Evolutionary conservation across 2,888 invertebrate species (phyloP), one percentile per base, ranked within the genome.

Genomic region (Tubiluchus corallicola): DNA sequence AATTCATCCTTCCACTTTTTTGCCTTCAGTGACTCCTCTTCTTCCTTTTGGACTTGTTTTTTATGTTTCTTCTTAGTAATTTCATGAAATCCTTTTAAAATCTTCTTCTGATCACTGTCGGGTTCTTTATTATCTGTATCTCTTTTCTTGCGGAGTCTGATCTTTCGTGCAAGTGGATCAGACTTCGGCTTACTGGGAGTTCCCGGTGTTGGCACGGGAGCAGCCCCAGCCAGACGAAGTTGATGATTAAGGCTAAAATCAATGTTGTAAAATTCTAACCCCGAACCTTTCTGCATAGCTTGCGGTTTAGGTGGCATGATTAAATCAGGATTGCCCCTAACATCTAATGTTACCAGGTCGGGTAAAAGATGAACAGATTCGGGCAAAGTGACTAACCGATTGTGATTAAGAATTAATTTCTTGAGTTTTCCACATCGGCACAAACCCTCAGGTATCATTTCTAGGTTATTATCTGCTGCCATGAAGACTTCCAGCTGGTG

Each of bases 401-500:
- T 98, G 54, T 82, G 82, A 57, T 87, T 84, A 50, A 98, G 66
- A 60, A 94, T 85, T 38, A 98, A 68, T 63, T 85, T 84, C 63
- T 88, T 92, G 44, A 96, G 69, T 1, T 63, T 63, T 13, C 9
- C 50, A 48, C 60, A 82, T 82, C 84, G 78, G 70, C 88, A 90
- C 21, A 96, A 70, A 39, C 94, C 94, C 69, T 99, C 98, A 0
- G 98, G 98, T 53, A 98, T 87, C 82, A 90, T 90, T 69, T 99
- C 94, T 45, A 98, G 69, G 50, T 81, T 74, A 66, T 98, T 98
- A 61, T 90, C 84, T 1, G 94, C 82, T 2, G 96, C 90, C 5
- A 88, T 88, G 65, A 99, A 94, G 39, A 92, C 78, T 65, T 96
- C 90, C 50, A 99, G 69, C 50, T 79, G 78, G 42, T 82, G 79